Evolutionary conservation across 2,888 invertebrate genomes (phyloP).

Genomic region (Oligia strigilis): DNA sequence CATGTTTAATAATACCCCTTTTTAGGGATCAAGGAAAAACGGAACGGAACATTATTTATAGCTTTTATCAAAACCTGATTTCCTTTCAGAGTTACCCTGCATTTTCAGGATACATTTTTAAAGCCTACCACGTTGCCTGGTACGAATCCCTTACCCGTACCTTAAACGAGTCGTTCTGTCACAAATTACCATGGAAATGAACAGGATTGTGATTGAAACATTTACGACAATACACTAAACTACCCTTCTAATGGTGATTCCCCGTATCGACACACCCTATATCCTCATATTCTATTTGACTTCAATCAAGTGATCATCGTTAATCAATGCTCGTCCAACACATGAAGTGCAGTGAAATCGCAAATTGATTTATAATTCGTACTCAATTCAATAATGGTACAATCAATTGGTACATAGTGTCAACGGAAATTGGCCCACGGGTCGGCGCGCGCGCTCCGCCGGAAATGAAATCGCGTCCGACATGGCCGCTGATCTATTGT

Average conservation of each 20-base stretch:
- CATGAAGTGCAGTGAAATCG: constrained; percentile 62
- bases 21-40: background rate
- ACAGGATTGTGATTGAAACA: background rate
- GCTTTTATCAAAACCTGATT: background rate
- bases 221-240: background rate
- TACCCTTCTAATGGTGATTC: background rate
- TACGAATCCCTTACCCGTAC: background rate
- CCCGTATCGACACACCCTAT: background rate
- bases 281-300: constrained; percentile 12
- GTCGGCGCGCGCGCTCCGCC: constrained; percentile 84
- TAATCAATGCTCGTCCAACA: constrained; percentile 24
- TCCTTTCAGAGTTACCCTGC: background rate
- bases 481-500: constrained; percentile 85
- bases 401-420: constrained; percentile 73
- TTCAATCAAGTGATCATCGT: constrained; percentile 7
- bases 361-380: constrained; percentile 65
- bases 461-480: constrained; percentile 90
- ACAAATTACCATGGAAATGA: background rate
- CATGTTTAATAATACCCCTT: background rate
- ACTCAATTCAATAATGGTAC: constrained; percentile 71
- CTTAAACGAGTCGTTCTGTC: background rate
- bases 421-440: constrained; percentile 86
- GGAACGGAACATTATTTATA: background rate
- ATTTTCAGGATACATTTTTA: background rate
- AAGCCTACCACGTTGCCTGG: background rate